Conservation (phyloP, 2,888 invertebrate species). For the Glomeris marginata region DNA sequence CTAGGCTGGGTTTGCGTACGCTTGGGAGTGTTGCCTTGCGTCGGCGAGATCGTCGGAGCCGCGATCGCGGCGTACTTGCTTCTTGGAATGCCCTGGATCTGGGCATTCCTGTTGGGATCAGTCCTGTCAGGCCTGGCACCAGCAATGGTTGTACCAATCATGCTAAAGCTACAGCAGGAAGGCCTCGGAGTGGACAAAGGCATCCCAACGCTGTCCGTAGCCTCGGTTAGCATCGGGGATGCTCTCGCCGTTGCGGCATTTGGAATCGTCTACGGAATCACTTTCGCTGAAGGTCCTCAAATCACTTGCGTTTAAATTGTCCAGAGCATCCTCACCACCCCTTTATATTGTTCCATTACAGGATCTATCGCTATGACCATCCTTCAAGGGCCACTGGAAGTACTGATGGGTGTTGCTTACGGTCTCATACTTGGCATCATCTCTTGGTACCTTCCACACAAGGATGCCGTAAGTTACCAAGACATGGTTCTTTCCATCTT, state of each 20-base stretch:
- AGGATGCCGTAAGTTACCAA: constrained; percentile 44
- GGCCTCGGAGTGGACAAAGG: constrained; percentile 90
- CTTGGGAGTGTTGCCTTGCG: constrained; percentile 73
- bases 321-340: no score
- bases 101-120: constrained; percentile 66
- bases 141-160: constrained; percentile 90
- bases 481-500: background rate
- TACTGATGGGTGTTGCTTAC: constrained; percentile 62
- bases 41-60: constrained; percentile 55
- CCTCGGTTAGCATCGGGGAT: constrained; percentile 88
- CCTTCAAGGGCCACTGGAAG: constrained; percentile 55
- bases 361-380: constrained; percentile 19
- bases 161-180: constrained; percentile 66
- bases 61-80: constrained; percentile 55
- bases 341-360: no score
- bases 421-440: constrained; percentile 67
- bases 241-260: constrained; percentile 88
- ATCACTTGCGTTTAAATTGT: no score
- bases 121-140: constrained; percentile 88
- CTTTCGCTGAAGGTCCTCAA: constrained; percentile 54
- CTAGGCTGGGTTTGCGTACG: constrained; percentile 53
- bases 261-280: constrained; percentile 72
- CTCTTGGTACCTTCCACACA: constrained; percentile 67
- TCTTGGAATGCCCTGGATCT: constrained; percentile 67
- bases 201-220: constrained; percentile 87